Evolutionary conservation across 2,797 vertebrate genomes (phyloP).

Genomic region (Simalia tracyae): DNA sequence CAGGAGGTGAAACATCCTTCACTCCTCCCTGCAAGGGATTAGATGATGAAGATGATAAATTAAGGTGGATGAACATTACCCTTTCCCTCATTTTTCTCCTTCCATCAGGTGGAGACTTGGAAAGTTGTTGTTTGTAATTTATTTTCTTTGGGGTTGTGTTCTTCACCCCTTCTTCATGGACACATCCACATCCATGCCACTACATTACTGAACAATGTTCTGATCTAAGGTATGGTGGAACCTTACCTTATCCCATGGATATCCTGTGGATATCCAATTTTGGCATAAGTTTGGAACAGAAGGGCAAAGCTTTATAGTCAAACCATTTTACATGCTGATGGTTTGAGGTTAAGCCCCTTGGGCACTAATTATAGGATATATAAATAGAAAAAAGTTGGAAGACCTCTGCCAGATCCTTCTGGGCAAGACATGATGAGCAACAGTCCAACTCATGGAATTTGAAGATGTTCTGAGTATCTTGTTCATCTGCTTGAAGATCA

Average conservation of each 20-base stretch:
- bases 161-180: neutral
- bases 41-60: constrained; percentile 51
- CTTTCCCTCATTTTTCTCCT: constrained; percentile 13
- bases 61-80: neutral
- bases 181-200: neutral
- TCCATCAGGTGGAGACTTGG: neutral
- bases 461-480: too few relatives aligned
- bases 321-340: neutral
- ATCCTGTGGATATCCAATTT: neutral
- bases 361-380: neutral
- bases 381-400: too few relatives aligned
- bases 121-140: neutral
- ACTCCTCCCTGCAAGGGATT: constrained; percentile 21
- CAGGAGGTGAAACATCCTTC: constrained; percentile 13
- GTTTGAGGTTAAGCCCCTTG: neutral
- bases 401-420: too few relatives aligned
- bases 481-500: too few relatives aligned
- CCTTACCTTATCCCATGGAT: neutral
- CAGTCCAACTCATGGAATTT: too few relatives aligned
- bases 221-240: neutral
- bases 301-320: too few relatives aligned
- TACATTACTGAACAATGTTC: neutral
- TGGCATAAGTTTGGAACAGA: neutral
- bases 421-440: too few relatives aligned
- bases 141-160: constrained; percentile 16